A percentile compares a stretch with the other conserved stretches of the same genome.
These are phyloP conservation scores for Hemicrepidius hirtus DNA, from an alignment of 2,888 invertebrate species.

Conservation along the genomic window DNA sequence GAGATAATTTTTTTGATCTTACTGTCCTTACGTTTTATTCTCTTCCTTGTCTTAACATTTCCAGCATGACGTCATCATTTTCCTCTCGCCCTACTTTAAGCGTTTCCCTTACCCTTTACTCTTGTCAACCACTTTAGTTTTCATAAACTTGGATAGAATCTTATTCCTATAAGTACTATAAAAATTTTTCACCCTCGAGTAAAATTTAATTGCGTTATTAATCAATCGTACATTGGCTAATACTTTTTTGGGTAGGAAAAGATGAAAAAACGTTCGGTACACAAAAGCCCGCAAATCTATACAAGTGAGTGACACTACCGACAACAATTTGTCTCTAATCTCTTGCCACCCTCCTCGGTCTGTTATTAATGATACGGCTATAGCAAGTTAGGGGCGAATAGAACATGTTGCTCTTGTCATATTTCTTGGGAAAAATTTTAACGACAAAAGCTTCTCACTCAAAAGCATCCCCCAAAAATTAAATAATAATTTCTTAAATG, in stretches of 20 bases:
- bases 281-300: conserved; percentile 30
- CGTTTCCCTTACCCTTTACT: too few relatives aligned
- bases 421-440: conserved; percentile 32
- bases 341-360: conserved; percentile 34
- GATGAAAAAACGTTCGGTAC: conserved; percentile 20
- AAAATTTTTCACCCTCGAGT: too few relatives aligned
- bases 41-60: too few relatives aligned
- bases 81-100: too few relatives aligned
- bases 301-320: conserved; percentile 41
- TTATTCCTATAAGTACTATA: too few relatives aligned
- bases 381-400: conserved; percentile 20
- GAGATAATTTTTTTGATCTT: too few relatives aligned
- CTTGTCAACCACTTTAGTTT: too few relatives aligned
- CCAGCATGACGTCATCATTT: too few relatives aligned
- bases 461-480: background rate
- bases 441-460: conserved; percentile 10
- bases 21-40: conserved; percentile 26
- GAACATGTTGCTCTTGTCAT: conserved; percentile 41
- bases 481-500: background rate
- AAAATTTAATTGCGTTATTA: too few relatives aligned
- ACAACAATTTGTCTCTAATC: conserved; percentile 47
- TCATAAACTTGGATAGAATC: too few relatives aligned
- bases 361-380: conserved; percentile 41
- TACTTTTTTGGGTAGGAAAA: conserved; percentile 7
- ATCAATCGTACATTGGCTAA: background rate